phyloP scores from a whole-genome alignment of 2,888 invertebrate genomes.

The Synergus laeviventris region DNA sequence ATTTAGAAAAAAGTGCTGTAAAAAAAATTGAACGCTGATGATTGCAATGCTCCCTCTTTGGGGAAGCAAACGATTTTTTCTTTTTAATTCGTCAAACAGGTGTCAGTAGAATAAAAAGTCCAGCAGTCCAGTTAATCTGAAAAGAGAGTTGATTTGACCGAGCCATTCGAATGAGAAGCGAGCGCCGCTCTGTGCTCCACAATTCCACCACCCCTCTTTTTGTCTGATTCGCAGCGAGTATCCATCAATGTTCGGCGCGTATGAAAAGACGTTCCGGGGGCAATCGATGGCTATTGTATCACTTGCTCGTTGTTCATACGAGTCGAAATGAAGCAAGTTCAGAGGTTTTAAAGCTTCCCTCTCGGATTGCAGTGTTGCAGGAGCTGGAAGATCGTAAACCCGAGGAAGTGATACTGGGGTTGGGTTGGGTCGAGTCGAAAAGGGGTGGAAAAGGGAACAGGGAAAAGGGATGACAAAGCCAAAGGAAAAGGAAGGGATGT shows the following conservation, averaged over 20 bases:
- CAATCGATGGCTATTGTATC: slow-evolving; percentile 17
- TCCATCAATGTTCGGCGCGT: slow-evolving; percentile 33
- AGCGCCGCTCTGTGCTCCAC: slow-evolving; percentile 3
- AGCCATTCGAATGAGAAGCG: slow-evolving; percentile 26
- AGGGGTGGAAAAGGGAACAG: slow-evolving; percentile 46
- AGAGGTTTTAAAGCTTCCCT: slow-evolving; percentile 32
- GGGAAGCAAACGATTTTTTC: neutral
- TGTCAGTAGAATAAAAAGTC: slow-evolving; percentile 28
- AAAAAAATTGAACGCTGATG: too few relatives aligned
- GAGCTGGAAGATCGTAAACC: slow-evolving; percentile 48
- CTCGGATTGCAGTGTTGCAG: slow-evolving; percentile 37
- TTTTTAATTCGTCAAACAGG: slow-evolving; percentile 33
- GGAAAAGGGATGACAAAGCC: slow-evolving; percentile 48
- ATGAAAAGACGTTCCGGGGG: slow-evolving; percentile 20
- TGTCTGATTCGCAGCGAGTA: slow-evolving; percentile 37
- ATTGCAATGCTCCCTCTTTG: neutral
- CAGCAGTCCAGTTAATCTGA: slow-evolving; percentile 8
- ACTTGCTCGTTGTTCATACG: slow-evolving; percentile 36
- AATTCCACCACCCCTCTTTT: slow-evolving; percentile 10
- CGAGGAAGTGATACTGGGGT: slow-evolving; percentile 49
- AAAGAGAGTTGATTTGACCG: slow-evolving; percentile 27
- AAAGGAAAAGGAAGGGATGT: slow-evolving; percentile 45
- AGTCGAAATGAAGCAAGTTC: slow-evolving; percentile 28
- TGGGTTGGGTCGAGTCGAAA: slow-evolving; percentile 47
- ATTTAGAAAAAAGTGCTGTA: too few relatives aligned